Base-by-base conservation (phyloP, 2,888 invertebrate species). In the Nemurella pictetii region DNA sequence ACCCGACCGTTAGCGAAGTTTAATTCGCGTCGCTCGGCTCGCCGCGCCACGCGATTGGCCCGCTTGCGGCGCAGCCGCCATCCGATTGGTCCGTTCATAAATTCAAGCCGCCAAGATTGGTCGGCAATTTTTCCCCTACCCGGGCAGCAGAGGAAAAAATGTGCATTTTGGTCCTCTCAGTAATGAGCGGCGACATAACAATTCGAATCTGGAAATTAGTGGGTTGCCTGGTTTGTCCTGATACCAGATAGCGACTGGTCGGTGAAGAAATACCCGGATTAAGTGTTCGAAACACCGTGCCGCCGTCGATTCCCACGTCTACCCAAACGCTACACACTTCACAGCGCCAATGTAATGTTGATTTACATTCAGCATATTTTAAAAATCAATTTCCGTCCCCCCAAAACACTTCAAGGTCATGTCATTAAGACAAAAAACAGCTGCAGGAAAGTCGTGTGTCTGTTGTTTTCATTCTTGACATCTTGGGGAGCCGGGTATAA, bases 41-140 rank as follows among this genome's bases (percentile, higher is more conserved):
- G 28, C 30, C n/a, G 2, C 26, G 75, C 15, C 26, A 72, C 78
- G 35, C 80, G 20, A 85, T 85, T 85, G 85, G 85, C 74, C 36
- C 9, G 84, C n/a, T 83, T 36, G 84, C 35, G 84, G 84, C 85
- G 85, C 84, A 85, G 73, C 73, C 32, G 28, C 82, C 25, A 36
- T 74, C n/a, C 32, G 84, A 84, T 85, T 85, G 85, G 84, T 80
- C 32, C 25, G 27, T n/a, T 30, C 73, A 36, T 25, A 74, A 80
- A 32, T 72, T 85, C 84, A 35, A 77, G 72, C 36, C 15, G 36
- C 32, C 30, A 55, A 55, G 55, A 84, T 84, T 84, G 78, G 78
- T 84, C 29, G 72, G 26, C 15, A 20, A 15, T 75, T 30, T 78
- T 27, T 73, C 85, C 85, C 83, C 85, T 78, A 29, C 78, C 28